Base-by-base conservation (phyloP, 2,113 vertebrate species). In the Oreochromis tanganicae region DNA sequence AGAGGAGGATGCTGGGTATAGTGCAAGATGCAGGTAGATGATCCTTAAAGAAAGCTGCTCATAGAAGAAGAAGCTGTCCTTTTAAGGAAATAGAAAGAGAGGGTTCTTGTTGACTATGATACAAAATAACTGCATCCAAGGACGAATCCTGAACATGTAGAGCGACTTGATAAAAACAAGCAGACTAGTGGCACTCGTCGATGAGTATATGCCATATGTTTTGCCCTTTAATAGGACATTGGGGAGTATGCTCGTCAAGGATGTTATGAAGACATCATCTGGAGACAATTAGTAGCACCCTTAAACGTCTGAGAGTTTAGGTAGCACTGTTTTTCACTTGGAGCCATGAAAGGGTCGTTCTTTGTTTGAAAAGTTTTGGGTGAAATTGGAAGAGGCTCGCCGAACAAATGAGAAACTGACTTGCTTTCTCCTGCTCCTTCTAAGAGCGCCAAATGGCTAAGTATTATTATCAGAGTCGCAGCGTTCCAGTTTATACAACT, bases 401-500 rank as follows among this genome's bases (percentile, higher is more conserved):
- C 19, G 1, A 50, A 68, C 66, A 46, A 85, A 57, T 79, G 71
- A 48, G 14, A 83, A 81, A 59, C 54, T 29, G 14, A 63, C 13
- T 55, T 68, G 81, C 46, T 66, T 80, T 29, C 24, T 61, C 29
- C 17, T 89, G 71, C 50, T 61, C 54, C 66, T 32, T 88, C 38
- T 27, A 80, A 87, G 46, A 87, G 55, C 52, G 41, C 52, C 84
- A 75, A 84, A 32, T 34, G 34, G 24, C 36, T 61, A 89, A 88
- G 68, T 89, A 87, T 85, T 82, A 86, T 81, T 83, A 86, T 88
- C 85, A 61, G 52, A 85, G 43, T n/a, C 16, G 29, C 36, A 61
- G 24, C 32, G 80, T 90, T 92, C 83, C 85, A 91, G 89, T 94
- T 91, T 82, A 84, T 52, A 88, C 75, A 68, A 91, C 88, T 91